These are phyloP conservation scores for Mystacornis crossleyi DNA, from an alignment of 2,113 vertebrate species.

Conservation along the genomic window DNA sequence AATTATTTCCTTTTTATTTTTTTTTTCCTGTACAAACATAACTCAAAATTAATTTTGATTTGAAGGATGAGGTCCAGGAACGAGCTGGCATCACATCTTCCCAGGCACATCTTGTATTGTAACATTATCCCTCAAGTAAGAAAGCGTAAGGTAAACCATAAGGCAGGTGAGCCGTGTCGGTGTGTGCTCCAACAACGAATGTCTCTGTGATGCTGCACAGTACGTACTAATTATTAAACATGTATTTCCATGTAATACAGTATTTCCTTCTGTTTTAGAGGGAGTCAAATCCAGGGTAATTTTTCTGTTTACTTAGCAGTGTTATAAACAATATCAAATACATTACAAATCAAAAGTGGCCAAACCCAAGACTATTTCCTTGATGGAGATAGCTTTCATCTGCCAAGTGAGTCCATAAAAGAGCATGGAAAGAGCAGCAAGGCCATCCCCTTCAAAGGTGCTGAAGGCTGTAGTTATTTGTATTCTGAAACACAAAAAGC, in stretches of 20 bases:
- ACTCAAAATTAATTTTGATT: neutral
- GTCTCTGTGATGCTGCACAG: neutral
- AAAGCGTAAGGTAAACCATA: neutral
- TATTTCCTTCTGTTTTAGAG: neutral
- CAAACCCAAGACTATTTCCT: neutral
- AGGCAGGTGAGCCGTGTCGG: neutral
- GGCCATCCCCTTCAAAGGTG: neutral
- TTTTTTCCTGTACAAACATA: fast-evolving
- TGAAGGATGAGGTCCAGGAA: neutral
- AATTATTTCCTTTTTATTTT: neutral
- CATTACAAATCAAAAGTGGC: neutral
- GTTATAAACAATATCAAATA: neutral
- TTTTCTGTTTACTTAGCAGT: neutral
- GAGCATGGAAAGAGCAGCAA: neutral
- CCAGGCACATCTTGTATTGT: neutral
- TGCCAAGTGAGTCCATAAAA: neutral
- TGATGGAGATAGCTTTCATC: neutral
- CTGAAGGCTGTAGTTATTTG: neutral
- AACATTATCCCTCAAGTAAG: neutral
- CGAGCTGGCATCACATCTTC: neutral
- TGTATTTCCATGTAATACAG: neutral
- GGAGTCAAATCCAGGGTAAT: neutral
- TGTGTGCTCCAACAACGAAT: neutral
- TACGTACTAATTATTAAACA: neutral
- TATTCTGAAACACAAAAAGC: neutral